Conservation (phyloP, 2,888 invertebrate species). For the Drosophila multiciliata region DNA sequence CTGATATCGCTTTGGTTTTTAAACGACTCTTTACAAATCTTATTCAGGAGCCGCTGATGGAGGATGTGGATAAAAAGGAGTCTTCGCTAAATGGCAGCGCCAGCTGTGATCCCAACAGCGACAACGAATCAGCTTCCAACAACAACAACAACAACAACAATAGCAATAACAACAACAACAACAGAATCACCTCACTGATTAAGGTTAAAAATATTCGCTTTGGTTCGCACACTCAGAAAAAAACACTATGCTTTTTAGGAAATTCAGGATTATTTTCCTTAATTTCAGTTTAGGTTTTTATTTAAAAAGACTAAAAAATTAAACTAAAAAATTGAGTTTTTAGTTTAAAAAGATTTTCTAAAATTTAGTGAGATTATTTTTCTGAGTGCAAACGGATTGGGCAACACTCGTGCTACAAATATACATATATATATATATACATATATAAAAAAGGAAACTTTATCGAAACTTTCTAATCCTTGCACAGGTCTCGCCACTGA, state of each 20-base stretch:
- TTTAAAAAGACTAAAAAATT: no score
- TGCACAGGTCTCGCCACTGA: slow-evolving; percentile 90
- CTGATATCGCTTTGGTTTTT: not conserved
- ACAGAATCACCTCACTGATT: slow-evolving; percentile 91
- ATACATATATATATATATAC: not conserved
- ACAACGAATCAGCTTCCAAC: slow-evolving; percentile 85
- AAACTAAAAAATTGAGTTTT: no score
- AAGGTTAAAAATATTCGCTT: slow-evolving; percentile 86
- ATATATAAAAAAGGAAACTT: not conserved
- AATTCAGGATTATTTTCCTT: not conserved
- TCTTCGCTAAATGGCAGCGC: slow-evolving; percentile 70
- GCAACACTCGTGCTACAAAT: not conserved
- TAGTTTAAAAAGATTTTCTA: no score
- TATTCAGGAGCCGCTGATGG: slow-evolving; percentile 74
- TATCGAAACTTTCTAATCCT: not conserved
- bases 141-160: slow-evolving; percentile 77
- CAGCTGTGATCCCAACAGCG: slow-evolving; percentile 66
- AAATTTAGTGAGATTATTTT: not conserved
- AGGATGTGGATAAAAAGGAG: slow-evolving; percentile 77
- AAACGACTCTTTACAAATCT: not conserved
- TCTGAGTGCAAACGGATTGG: not conserved
- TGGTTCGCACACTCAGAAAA: not conserved
- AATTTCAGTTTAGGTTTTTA: no score
- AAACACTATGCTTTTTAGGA: not conserved
- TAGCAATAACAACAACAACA: slow-evolving; percentile 77